These are phyloP conservation scores for Margarornis squamiger DNA, from an alignment of 2,797 vertebrate species.

Conservation along the genomic window DNA sequence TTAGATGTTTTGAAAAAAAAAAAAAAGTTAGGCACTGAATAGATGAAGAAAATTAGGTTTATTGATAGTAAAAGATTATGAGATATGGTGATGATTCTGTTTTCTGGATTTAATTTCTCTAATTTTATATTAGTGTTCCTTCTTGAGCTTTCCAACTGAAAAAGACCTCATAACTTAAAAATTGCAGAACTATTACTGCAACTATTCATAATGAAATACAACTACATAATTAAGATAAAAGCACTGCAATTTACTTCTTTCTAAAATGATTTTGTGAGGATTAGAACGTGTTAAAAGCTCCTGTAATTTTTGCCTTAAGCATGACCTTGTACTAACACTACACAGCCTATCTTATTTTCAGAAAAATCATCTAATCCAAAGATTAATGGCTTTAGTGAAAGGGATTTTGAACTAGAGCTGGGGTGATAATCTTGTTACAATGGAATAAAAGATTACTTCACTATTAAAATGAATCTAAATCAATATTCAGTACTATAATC, in stretches of 20 bases:
- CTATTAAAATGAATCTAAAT: slow-evolving; percentile 28
- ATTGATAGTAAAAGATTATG: not conserved
- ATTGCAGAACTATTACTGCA: not conserved
- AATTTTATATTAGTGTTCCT: not conserved
- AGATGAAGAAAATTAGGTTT: not conserved
- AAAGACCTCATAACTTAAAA: not conserved
- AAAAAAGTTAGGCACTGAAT: not conserved
- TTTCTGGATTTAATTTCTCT: not conserved
- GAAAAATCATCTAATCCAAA: not conserved
- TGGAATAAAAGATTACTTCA: slow-evolving; percentile 30
- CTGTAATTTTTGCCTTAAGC: not conserved
- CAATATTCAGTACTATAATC: slow-evolving; percentile 14
- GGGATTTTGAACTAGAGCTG: not conserved
- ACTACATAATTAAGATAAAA: slow-evolving; percentile 10
- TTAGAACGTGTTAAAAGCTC: not conserved
- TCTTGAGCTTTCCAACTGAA: not conserved
- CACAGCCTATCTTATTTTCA: not conserved
- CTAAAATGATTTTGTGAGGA: slow-evolving; percentile 2
- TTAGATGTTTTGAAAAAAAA: not conserved
- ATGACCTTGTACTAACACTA: not conserved
- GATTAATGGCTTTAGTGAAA: not conserved
- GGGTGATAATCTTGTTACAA: slow-evolving; percentile 8
- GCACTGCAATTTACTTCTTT: not conserved
- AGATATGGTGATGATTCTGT: not conserved
- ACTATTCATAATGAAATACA: not conserved